Base-by-base conservation (phyloP, 53 echinoderm and acorn worm species). In the Astropecten irregularis region DNA sequence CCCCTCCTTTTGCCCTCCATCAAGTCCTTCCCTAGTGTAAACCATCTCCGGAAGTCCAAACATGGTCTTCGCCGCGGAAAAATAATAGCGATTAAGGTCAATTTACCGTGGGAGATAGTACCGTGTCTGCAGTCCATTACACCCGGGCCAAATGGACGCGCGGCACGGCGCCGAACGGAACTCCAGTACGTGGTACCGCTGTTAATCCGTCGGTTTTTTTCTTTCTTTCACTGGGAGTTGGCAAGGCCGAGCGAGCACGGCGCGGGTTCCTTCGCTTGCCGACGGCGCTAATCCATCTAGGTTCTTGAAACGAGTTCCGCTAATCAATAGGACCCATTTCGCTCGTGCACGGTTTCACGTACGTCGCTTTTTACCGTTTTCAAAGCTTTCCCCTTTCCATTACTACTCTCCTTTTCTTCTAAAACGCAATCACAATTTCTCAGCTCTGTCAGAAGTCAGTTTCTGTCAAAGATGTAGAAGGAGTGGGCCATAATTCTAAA, bases 51-150 rank as follows among this genome's bases (percentile, higher is more conserved):
- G 76, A 76, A 23, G 57, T 25, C 40, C 57, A 76, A 39, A 76
- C 76, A 26, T 39, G 57, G 76, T 76, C 57, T 40, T 21, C 40
- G 50, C 76, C 56, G 76, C 40, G 56, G 76, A 76, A 57, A 76
- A 76, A 76, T 76, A 76, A 76, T 76, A 76, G 76, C 76, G 42
- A 76, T 56, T 76, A 56, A 57, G 76, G 76, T 76, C 76, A 57
- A 76, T 76, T 76, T 76, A 76, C 76, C 40, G 76, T 76, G 13
- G 58, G 76, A 76, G 76, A 57, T 76, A 38, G 76, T 40, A 57
- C 37, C 76, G 39, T 29, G 76, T 56, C 76, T 40, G 38, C 76
- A 76, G 38, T 76, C 76, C 76, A 76, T 76, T 76, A 76, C 76
- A 76, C 76, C 76, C 76, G 57, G 19, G 67, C 42, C 39, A 57